A percentile compares a stretch with the other conserved stretches of the same genome.
Conservation (phyloP, 2,113 vertebrate genomes). For the Ammodramus savannarum region DNA sequence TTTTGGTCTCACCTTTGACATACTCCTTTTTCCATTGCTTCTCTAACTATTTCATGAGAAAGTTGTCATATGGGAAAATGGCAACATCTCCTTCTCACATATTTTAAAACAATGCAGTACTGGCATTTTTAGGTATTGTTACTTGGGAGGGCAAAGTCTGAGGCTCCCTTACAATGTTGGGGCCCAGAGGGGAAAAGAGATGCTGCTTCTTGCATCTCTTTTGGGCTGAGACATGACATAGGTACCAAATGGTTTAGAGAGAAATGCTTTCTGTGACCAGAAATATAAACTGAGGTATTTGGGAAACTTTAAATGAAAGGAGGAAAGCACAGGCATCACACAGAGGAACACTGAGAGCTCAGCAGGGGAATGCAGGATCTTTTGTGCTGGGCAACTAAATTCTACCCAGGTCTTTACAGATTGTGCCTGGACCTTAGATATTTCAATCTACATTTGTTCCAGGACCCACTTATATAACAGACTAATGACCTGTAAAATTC, state of each 20-base stretch:
- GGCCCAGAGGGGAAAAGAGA: not conserved
- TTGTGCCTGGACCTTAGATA: not conserved
- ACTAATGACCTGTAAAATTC: conserved; percentile 17
- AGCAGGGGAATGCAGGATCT: not conserved
- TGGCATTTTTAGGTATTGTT: not conserved
- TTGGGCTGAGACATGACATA: not conserved
- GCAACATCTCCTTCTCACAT: not conserved
- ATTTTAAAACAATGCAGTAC: not conserved
- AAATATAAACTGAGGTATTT: not conserved
- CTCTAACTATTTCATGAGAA: not conserved
- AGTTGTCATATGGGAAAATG: not conserved
- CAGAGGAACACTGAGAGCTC: not conserved
- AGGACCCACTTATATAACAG: not conserved
- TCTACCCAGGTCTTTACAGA: not conserved
- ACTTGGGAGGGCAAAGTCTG: not conserved
- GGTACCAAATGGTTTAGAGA: not conserved
- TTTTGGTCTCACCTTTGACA: not conserved
- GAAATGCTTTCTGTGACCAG: not conserved
- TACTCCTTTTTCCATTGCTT: not conserved
- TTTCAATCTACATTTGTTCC: not conserved
- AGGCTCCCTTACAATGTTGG: not conserved
- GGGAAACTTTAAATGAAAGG: not conserved
- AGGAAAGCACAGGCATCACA: not conserved
- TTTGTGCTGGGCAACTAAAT: not conserved
- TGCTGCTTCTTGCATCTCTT: not conserved